These are phyloP conservation scores for Neodiprion pinetum DNA, from an alignment of 1,140 invertebrate species.

Conservation along the genomic window DNA sequence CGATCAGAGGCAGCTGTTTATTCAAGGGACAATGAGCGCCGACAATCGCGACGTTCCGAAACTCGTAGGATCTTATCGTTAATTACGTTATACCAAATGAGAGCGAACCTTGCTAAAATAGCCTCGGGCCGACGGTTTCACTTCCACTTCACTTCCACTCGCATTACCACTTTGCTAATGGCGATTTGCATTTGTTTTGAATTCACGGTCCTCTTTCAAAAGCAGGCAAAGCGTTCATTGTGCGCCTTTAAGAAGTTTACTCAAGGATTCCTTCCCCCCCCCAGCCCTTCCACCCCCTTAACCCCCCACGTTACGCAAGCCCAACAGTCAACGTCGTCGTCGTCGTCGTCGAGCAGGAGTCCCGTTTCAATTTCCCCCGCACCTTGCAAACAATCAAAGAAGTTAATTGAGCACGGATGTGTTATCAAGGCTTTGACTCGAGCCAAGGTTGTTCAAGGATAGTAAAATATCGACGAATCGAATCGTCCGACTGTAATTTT, in stretches of 20 bases:
- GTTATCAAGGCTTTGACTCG: neutral
- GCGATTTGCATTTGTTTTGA: constrained; percentile 1
- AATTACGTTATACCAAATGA: too few relatives aligned
- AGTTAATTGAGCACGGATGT: neutral
- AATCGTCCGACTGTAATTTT: neutral
- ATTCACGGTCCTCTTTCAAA: neutral
- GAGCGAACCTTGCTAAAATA: too few relatives aligned
- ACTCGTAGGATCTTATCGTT: too few relatives aligned
- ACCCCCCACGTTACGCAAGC: neutral
- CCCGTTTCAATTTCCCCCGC: neutral
- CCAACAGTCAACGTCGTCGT: neutral
- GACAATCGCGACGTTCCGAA: too few relatives aligned
- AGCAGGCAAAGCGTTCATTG: neutral
- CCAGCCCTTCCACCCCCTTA: neutral
- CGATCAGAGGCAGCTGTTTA: too few relatives aligned
- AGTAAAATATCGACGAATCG: neutral
- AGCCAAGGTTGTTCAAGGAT: neutral
- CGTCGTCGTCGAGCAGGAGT: neutral
- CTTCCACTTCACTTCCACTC: neutral
- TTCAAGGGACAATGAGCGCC: too few relatives aligned
- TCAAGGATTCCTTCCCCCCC: neutral
- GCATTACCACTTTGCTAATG: neutral
- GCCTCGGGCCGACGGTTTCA: too few relatives aligned
- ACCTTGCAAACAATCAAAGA: neutral
- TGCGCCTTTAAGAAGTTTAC: neutral